A percentile compares a stretch with the other conserved stretches of the same genome.
These are phyloP conservation scores for Petrocephalus schoutedeni DNA, from an alignment of 2,797 vertebrate genomes.

Conservation along the genomic window DNA sequence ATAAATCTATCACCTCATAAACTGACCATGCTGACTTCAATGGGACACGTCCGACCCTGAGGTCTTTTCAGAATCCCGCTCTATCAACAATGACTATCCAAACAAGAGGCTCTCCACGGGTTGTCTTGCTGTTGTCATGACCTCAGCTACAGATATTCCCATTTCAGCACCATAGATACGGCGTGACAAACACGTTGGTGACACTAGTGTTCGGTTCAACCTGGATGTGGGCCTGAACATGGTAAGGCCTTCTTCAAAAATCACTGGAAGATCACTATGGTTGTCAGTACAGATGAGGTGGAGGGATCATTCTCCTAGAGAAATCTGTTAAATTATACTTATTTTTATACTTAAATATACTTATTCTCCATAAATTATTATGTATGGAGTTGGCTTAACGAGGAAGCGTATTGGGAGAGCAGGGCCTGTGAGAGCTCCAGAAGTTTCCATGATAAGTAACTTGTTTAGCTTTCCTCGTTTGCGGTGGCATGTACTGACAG, in stretches of 20 bases:
- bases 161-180: not conserved
- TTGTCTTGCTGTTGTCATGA: not conserved
- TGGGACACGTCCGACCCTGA: slow-evolving; percentile 40
- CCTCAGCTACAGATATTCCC: not conserved
- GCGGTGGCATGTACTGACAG: not conserved
- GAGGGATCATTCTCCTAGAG: not conserved
- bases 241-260: not conserved
- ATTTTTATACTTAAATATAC: too few species aligned
- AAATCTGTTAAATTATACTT: not conserved
- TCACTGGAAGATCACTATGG: not conserved
- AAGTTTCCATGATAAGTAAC: not conserved
- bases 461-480: not conserved
- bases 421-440: not conserved
- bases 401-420: not conserved
- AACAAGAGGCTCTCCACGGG: not conserved
- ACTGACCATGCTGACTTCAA: slow-evolving; percentile 55
- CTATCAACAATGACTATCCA: slow-evolving; percentile 8
- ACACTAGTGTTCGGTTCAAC: not conserved
- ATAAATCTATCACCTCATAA: slow-evolving; percentile 73
- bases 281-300: not conserved
- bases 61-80: slow-evolving; percentile 9
- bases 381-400: not conserved
- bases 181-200: not conserved
- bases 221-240: not conserved
- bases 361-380: not conserved